Conservation (phyloP, 2,797 vertebrate species). For the Nyctibius grandis region DNA sequence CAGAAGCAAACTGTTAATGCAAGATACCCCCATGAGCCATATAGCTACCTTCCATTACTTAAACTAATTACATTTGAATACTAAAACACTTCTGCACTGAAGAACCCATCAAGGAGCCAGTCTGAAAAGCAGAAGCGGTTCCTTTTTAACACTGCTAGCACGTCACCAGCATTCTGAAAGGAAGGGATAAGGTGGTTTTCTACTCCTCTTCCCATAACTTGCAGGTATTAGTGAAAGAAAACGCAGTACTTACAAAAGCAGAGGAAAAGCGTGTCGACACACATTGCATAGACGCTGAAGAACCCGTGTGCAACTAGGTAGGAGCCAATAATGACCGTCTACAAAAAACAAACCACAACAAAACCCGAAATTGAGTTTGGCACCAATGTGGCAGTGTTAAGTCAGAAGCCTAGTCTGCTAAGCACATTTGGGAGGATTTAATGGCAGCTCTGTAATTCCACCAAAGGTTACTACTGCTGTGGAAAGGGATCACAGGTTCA, state of each 20-base stretch:
- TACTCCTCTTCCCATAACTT: background rate
- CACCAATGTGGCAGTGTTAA: background rate
- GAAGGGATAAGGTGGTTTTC: background rate
- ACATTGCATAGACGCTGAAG: conserved; percentile 97
- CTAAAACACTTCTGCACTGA: background rate
- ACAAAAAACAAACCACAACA: conserved; percentile 45
- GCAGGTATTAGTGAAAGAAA: background rate
- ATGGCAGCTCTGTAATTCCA: background rate
- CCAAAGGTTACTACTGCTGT: background rate
- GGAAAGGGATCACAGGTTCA: background rate
- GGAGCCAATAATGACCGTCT: conserved; percentile 92
- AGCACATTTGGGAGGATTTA: background rate
- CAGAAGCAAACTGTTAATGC: background rate
- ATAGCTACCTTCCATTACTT: background rate
- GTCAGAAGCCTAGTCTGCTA: background rate
- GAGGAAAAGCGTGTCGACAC: conserved; percentile 95
- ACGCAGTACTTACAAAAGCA: conserved; percentile 92
- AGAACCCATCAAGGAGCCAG: background rate
- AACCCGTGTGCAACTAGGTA: conserved; percentile 94
- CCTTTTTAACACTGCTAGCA: background rate
- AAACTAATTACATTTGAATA: background rate
- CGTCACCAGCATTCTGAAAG: background rate
- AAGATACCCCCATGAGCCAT: background rate
- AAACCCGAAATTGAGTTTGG: background rate
- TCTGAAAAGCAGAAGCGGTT: background rate